Evolutionary conservation across 2,888 invertebrate genomes (phyloP).

Genomic region (Calameuta pallipes): DNA sequence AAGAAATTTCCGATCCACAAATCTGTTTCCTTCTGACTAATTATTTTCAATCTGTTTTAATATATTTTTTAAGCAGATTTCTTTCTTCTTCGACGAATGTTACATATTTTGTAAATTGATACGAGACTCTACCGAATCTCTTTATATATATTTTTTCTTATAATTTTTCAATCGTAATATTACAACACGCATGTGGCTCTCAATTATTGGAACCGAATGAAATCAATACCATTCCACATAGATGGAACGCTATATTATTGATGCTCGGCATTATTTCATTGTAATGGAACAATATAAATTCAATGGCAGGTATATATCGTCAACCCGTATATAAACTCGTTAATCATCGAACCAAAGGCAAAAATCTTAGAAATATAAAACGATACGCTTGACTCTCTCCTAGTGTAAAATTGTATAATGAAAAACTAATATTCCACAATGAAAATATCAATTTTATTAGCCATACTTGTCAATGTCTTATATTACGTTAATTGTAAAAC

Average conservation of each 20-base stretch:
- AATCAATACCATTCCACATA: neutral
- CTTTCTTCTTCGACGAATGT: too few relatives aligned
- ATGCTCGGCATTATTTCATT: conserved; percentile 21
- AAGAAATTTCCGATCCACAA: too few relatives aligned
- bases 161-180: neutral
- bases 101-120: too few relatives aligned
- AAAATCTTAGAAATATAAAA: neutral
- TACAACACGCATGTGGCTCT: neutral
- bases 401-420: conserved; percentile 12
- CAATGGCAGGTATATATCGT: neutral
- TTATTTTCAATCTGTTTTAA: too few relatives aligned
- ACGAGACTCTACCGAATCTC: too few relatives aligned
- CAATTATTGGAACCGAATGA: neutral
- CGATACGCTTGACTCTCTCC: neutral
- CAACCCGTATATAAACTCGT: conserved; percentile 15
- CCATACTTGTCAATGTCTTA: neutral
- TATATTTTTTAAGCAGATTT: too few relatives aligned
- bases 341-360: conserved; percentile 19
- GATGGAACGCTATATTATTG: conserved; percentile 15
- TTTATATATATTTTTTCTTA: neutral
- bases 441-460: neutral
- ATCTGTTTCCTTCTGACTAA: too few relatives aligned
- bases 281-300: conserved; percentile 35
- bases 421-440: neutral
- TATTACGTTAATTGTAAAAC: neutral